Percentiles rank a stretch among this genome's conserved stretches.
phyloP scores from a whole-genome alignment of 2,888 invertebrate species.

The Lordiphosa andalusiaca region DNA sequence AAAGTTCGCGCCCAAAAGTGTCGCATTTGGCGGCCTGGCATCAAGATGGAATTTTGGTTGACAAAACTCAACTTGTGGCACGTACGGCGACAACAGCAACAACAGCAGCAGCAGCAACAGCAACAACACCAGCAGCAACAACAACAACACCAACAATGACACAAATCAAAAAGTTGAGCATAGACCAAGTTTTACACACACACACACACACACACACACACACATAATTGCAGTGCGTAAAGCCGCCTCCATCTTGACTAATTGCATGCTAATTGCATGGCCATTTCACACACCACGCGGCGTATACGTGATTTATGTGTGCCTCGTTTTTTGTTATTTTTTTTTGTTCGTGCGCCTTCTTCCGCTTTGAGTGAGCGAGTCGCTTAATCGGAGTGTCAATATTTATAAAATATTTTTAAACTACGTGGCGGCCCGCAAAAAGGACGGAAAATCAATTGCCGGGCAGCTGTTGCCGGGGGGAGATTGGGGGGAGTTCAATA shows the following conservation, averaged over 20 bases:
- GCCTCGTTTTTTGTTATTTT: too few relatives aligned
- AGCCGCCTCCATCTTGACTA: conserved; percentile 17
- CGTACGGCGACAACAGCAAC: conserved; percentile 46
- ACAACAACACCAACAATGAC: conserved; percentile 46
- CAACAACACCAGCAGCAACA: conserved; percentile 16
- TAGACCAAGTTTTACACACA: conserved; percentile 12
- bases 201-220: conserved; percentile 10
- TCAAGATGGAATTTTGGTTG: conserved; percentile 35
- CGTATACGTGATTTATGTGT: conserved; percentile 67
- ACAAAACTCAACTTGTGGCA: conserved; percentile 62
- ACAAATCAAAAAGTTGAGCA: conserved; percentile 65
- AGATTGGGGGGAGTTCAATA: conserved; percentile 27
- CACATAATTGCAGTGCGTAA: conserved; percentile 18
- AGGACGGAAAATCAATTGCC: conserved; percentile 62
- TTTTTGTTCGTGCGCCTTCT: too few relatives aligned
- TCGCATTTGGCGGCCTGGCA: conserved; percentile 46
- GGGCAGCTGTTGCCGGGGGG: conserved; percentile 17
- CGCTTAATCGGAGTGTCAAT: conserved; percentile 63
- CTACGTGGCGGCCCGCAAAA: conserved; percentile 50
- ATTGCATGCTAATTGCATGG: conserved; percentile 54
- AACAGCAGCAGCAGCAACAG: conserved; percentile 13
- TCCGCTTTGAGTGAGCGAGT: conserved; percentile 9
- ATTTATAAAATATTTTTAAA: conserved; percentile 72
- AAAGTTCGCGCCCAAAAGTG: conserved; percentile 61
- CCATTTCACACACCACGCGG: conserved; percentile 33